Base-by-base conservation (phyloP, 2,888 invertebrate genomes). In the Dasysyrphus tricinctus region DNA sequence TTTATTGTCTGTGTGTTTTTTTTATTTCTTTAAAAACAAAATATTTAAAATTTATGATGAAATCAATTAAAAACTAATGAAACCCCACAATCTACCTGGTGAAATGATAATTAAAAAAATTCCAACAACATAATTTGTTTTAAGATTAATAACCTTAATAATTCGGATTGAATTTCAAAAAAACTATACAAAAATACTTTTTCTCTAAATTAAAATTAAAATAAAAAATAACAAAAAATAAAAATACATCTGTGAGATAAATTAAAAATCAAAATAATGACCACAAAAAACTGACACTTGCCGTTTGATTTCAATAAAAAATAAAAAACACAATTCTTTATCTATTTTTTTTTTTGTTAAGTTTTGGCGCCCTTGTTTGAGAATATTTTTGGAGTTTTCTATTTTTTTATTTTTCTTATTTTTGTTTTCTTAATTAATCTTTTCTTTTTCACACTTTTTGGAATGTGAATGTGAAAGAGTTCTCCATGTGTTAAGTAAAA, bases 401-500 rank as follows among this genome's bases (percentile, higher is more conserved):
- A 24, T 37, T 39, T 47, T 37, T 14, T 6, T 56, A 5, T 47
- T 42, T 74, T 34, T 34, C 42, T 44, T 3, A 7, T 44, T 59
- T n/a, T 42, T 47, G 29, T 67, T 19, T 59, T 3, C 37, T n/a
- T 14, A 11, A 39, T 67, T 37, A 19, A 16, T 65, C 3, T 32
- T 44, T 34, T 67, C 24, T 39, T 19, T 69, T 37, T 61, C n/a
- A 34, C 9, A 56, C 7, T 47, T 84, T 85, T 80, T 85, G 76
- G 80, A 77, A 80, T 51, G 54, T 54, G 67, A 47, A 73, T 76
- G 65, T 57, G 70, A 84, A 80, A 80, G 80, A 84, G 72, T 84
- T 80, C 73, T 85, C 84, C 84, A 85, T 85, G 84, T 73, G 49
- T 24, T 24, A 24, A 24, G 12, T 34, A 11, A 34, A 34, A 34